Evolutionary conservation across 2,888 invertebrate genomes (phyloP).

Genomic region (Lycaena phlaeas): DNA sequence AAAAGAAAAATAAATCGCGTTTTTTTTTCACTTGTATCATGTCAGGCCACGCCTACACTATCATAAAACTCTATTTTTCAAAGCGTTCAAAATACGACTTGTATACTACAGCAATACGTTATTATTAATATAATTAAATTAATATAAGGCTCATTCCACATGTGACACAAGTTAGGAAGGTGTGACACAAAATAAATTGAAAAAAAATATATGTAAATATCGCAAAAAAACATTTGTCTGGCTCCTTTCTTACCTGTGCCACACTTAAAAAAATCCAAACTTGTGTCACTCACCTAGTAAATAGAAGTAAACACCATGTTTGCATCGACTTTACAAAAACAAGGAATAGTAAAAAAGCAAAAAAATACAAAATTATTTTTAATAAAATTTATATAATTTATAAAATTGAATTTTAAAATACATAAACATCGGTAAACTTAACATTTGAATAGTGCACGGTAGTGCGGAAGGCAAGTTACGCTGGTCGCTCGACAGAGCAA

Average conservation of each 20-base stretch:
- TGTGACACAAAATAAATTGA: conserved; percentile 53
- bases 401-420: conserved; percentile 11
- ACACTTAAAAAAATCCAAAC: conserved; percentile 56
- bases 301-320: conserved; percentile 21
- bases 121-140: no score
- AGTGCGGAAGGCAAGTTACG: conserved; percentile 10
- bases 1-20: no score
- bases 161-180: conserved; percentile 74
- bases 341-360: conserved; percentile 16
- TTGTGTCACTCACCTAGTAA: conserved; percentile 70
- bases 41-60: no score
- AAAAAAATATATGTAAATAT: conserved; percentile 17
- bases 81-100: no score
- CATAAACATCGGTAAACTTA: conserved; percentile 11
- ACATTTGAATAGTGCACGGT: background rate
- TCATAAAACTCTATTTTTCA: no score
- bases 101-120: no score
- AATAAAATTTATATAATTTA: conserved; percentile 14
- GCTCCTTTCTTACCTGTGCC: conserved; percentile 70
- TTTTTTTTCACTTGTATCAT: no score
- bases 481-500: background rate
- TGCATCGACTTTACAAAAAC: conserved; percentile 14
- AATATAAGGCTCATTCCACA: no score
- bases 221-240: conserved; percentile 20
- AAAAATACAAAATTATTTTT: conserved; percentile 16